Evolutionary conservation across 1,140 invertebrate genomes (phyloP).

Genomic region (Macrobrachium nipponense): DNA sequence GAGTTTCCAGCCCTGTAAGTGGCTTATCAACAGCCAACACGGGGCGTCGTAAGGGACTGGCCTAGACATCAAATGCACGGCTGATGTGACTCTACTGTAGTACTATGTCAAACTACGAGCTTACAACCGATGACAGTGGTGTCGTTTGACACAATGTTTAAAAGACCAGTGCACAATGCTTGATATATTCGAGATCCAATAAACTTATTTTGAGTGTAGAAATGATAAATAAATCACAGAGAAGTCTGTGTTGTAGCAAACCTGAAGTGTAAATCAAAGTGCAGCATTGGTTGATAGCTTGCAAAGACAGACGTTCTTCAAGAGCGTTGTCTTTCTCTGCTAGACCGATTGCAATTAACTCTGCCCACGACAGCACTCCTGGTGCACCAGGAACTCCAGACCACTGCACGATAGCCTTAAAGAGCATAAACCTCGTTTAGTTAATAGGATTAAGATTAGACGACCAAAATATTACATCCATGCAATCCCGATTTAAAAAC

Average conservation of each 20-base stretch:
- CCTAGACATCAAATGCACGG: too few species aligned
- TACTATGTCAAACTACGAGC: too few species aligned
- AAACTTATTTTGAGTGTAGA: too few species aligned
- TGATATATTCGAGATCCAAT: too few species aligned
- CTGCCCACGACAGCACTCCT: constrained; percentile 65
- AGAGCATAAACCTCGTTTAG: not conserved
- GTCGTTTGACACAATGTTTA: too few species aligned
- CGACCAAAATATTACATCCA: not conserved
- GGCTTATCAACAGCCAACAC: too few species aligned
- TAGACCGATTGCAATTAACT: constrained; percentile 64
- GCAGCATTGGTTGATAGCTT: constrained; percentile 66
- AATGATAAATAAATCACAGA: too few species aligned
- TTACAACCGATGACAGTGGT: too few species aligned
- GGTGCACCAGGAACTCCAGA: constrained; percentile 43
- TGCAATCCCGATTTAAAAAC: not conserved
- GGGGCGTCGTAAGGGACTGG: too few species aligned
- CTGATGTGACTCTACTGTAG: too few species aligned
- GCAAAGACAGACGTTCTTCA: constrained; percentile 53
- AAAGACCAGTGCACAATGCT: too few species aligned
- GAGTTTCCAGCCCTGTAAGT: too few species aligned
- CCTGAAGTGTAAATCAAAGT: constrained; percentile 66
- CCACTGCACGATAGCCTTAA: constrained; percentile 65
- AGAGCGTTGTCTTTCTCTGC: constrained; percentile 61
- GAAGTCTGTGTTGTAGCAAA: not conserved
- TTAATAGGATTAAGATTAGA: not conserved